Conservation (phyloP, 2,797 vertebrate genomes). For the Danio jaintianensis region DNA sequence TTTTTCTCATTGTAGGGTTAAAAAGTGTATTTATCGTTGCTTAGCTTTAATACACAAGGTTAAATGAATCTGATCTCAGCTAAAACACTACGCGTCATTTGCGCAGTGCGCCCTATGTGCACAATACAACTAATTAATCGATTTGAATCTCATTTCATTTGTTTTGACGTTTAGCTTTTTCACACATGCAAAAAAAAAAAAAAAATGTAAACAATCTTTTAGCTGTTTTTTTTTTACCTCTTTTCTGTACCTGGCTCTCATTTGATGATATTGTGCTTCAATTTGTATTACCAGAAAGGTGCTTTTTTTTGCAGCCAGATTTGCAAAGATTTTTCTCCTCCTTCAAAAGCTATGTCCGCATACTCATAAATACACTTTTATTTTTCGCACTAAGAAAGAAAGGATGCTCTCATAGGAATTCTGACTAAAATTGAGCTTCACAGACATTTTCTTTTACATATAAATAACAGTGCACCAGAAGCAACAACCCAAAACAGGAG, state of each 20-base stretch:
- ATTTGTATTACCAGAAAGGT: conserved; percentile 56
- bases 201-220: no score
- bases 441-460: conserved; percentile 64
- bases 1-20: conserved; percentile 57
- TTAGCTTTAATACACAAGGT: conserved; percentile 3
- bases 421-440: conserved; percentile 59
- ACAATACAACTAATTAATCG: background rate
- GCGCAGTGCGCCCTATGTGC: background rate
- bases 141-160: background rate
- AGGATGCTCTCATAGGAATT: conserved; percentile 68
- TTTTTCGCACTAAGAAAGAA: conserved; percentile 66
- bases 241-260: background rate
- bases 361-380: conserved; percentile 64
- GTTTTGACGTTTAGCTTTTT: background rate
- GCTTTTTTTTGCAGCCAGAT: conserved; percentile 54
- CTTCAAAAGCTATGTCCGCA: conserved; percentile 52
- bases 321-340: conserved; percentile 57
- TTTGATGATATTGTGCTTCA: conserved; percentile 49
- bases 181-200: background rate
- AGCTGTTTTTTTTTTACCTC: no score
- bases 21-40: conserved; percentile 30
- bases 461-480: conserved; percentile 68
- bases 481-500: conserved; percentile 59
- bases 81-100: background rate
- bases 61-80: conserved; percentile 3